phyloP scores from a whole-genome alignment of 2,888 invertebrate genomes.

The Alcis repandata region DNA sequence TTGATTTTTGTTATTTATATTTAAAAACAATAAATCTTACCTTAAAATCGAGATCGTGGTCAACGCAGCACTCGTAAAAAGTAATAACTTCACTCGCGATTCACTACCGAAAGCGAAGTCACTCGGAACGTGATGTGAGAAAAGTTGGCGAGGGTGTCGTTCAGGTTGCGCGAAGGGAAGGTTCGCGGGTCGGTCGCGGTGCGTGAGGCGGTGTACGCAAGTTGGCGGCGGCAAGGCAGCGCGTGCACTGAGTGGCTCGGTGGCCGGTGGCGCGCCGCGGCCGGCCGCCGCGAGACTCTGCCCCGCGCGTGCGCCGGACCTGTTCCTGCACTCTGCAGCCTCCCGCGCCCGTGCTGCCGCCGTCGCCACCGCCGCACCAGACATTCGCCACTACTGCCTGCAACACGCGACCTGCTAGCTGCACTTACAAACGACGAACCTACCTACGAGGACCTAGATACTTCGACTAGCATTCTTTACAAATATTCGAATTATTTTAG shows the following conservation, averaged over 20 bases:
- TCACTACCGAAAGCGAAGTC: constrained; percentile 58
- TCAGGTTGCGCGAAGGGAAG: constrained; percentile 45
- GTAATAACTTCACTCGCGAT: constrained; percentile 77
- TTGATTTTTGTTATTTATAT: constrained; percentile 31
- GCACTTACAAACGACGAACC: neutral
- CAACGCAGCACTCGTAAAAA: constrained; percentile 68
- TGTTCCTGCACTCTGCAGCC: constrained; percentile 68
- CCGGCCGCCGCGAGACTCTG: constrained; percentile 67
- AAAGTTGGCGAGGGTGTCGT: constrained; percentile 51
- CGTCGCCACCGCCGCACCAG: neutral
- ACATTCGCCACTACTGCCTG: constrained; percentile 44
- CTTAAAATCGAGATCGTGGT: constrained; percentile 73
- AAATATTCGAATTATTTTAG: neutral
- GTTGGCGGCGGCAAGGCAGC: constrained; percentile 78
- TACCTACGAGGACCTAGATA: neutral
- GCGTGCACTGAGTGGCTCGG: constrained; percentile 78
- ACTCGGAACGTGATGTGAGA: constrained; percentile 25
- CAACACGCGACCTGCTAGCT: constrained; percentile 20
- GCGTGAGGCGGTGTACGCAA: constrained; percentile 60
- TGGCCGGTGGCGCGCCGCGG: constrained; percentile 60
- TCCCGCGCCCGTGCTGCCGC: constrained; percentile 62
- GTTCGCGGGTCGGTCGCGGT: constrained; percentile 51
- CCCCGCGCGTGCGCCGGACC: constrained; percentile 82
- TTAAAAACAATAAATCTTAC: constrained; percentile 58
- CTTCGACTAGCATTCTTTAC: neutral